These are phyloP conservation scores for Chelidonichthys spinosus DNA, from an alignment of 2,797 vertebrate species.

Conservation along the genomic window DNA sequence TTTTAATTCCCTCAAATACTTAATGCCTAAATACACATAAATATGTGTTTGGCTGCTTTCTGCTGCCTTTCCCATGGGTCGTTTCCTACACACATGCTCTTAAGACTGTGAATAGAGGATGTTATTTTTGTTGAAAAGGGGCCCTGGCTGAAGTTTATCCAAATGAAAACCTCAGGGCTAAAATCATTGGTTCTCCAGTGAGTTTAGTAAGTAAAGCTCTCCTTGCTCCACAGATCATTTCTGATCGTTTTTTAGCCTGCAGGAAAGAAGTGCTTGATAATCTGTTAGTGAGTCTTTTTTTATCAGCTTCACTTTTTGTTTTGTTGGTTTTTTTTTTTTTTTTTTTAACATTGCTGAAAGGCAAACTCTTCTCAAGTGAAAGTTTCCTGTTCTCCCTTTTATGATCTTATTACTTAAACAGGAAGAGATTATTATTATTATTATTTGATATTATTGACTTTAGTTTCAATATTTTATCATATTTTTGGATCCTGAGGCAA, in stretches of 20 bases:
- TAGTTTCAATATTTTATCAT: constrained; percentile 64
- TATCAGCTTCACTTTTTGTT: constrained; percentile 48
- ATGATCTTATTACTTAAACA: constrained; percentile 69
- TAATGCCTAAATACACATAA: background rate
- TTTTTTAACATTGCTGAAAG: constrained; percentile 56
- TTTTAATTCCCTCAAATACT: background rate
- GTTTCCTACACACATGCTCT: constrained; percentile 32
- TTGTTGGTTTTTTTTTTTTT: constrained; percentile 28
- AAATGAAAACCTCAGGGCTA: constrained; percentile 60
- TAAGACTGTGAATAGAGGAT: constrained; percentile 44
- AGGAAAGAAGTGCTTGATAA: constrained; percentile 48
- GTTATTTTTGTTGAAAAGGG: constrained; percentile 48
- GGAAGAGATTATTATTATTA: constrained; percentile 65
- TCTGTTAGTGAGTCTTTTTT: constrained; percentile 50
- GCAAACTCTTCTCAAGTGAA: constrained; percentile 65
- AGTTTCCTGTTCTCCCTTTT: constrained; percentile 61
- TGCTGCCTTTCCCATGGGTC: constrained; percentile 19
- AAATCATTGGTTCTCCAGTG: constrained; percentile 51
- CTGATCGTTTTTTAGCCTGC: constrained; percentile 46
- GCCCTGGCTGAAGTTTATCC: constrained; percentile 51
- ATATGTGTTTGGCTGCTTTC: constrained; percentile 9
- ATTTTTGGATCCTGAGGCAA: constrained; percentile 52
- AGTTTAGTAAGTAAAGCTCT: constrained; percentile 65
- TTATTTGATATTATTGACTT: constrained; percentile 78
- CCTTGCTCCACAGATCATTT: constrained; percentile 46